Conservation (phyloP, 2,888 invertebrate species). For the Agriopis aurantiaria region DNA sequence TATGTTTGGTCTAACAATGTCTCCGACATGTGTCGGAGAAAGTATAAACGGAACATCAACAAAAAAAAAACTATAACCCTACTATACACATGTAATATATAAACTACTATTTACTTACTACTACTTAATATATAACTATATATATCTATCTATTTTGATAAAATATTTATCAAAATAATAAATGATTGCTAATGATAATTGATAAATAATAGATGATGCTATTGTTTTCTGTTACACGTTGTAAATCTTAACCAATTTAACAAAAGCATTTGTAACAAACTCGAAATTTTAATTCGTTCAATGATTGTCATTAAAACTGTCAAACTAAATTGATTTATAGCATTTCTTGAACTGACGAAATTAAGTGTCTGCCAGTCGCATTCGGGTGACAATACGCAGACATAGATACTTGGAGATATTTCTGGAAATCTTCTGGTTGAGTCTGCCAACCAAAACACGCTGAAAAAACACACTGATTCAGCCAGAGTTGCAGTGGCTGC, state of each 20-base stretch:
- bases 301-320: constrained; percentile 33
- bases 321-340: constrained; percentile 48
- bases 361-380: constrained; percentile 35
- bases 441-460: constrained; percentile 19
- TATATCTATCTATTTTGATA: too few relatives aligned
- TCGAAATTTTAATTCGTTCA: constrained; percentile 20
- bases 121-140: too few relatives aligned
- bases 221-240: constrained; percentile 4
- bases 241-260: constrained; percentile 10
- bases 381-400: constrained; percentile 30
- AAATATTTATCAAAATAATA: too few relatives aligned
- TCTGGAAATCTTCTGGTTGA: constrained; percentile 12
- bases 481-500: constrained; percentile 9
- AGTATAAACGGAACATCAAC: too few relatives aligned
- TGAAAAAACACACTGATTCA: constrained; percentile 4
- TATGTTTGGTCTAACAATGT: too few relatives aligned
- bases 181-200: too few relatives aligned
- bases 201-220: background rate
- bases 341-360: constrained; percentile 35
- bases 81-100: too few relatives aligned
- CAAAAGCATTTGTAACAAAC: constrained; percentile 9
- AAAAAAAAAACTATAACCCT: too few relatives aligned
- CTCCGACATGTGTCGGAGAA: too few relatives aligned
- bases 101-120: too few relatives aligned
- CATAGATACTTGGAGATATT: constrained; percentile 27